These are phyloP conservation scores for Leptopilina drosophilae DNA, from an alignment of 2,888 invertebrate species.

Conservation along the genomic window DNA sequence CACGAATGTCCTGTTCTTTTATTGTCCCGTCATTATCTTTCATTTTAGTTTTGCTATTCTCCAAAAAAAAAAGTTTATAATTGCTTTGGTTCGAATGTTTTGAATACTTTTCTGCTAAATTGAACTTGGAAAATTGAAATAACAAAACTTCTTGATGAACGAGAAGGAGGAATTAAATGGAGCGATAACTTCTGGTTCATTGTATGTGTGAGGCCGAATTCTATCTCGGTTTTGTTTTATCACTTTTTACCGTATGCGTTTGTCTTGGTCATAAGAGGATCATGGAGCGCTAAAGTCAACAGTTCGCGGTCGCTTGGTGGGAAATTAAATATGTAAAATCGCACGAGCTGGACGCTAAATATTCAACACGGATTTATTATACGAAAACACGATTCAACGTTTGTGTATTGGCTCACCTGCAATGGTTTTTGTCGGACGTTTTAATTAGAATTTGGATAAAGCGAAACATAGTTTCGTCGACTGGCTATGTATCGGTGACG, in stretches of 20 bases:
- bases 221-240: background rate
- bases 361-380: slow-evolving; percentile 47
- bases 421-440: slow-evolving; percentile 30
- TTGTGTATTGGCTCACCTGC: slow-evolving; percentile 27
- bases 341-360: slow-evolving; percentile 40
- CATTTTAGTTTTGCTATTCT: no score
- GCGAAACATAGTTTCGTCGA: slow-evolving; percentile 17
- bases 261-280: slow-evolving; percentile 38
- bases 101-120: no score
- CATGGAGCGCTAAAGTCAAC: slow-evolving; percentile 32
- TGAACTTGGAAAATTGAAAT: no score
- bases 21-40: background rate
- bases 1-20: slow-evolving; percentile 10
- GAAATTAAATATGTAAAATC: slow-evolving; percentile 53
- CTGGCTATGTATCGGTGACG: background rate
- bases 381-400: slow-evolving; percentile 38
- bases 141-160: no score
- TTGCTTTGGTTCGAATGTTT: background rate
- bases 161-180: background rate
- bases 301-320: slow-evolving; percentile 35
- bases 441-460: slow-evolving; percentile 40
- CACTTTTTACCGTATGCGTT: slow-evolving; percentile 20
- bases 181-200: no score
- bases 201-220: no score
- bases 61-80: no score